Conservation (phyloP, 2,888 invertebrate genomes). For the Cataglyphis cursor region DNA sequence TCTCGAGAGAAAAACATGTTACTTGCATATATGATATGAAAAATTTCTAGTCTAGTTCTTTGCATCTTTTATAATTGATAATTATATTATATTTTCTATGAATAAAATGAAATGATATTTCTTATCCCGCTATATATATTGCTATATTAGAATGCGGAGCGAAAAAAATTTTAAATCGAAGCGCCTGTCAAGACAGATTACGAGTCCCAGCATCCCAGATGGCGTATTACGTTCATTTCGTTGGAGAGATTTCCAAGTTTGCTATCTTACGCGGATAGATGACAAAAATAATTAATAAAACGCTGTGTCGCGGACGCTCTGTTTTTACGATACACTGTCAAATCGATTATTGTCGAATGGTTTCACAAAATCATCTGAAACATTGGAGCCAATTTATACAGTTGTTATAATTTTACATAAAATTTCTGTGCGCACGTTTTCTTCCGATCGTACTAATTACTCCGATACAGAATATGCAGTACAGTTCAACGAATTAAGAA, state of each 20-base stretch:
- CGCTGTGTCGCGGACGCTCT: not conserved
- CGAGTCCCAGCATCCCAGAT: conserved; percentile 33
- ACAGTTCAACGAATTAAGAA: not conserved
- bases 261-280: conserved; percentile 33
- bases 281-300: conserved; percentile 24
- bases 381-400: not conserved
- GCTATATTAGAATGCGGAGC: not conserved
- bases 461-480: not conserved
- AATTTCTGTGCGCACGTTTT: not conserved
- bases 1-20: not conserved
- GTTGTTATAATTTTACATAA: not conserved
- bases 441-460: not conserved
- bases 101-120: not conserved
- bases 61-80: not conserved
- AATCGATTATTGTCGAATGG: not conserved
- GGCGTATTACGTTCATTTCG: conserved; percentile 29
- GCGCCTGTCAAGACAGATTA: conserved; percentile 18
- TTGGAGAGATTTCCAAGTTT: conserved; percentile 31
- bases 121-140: not conserved
- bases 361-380: not conserved
- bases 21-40: not conserved
- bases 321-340: not conserved
- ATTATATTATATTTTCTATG: not conserved
- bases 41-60: not conserved
- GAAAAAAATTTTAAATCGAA: conserved; percentile 5